Conservation (phyloP, 2,888 invertebrate genomes). For the Leptinotarsa juncta region DNA sequence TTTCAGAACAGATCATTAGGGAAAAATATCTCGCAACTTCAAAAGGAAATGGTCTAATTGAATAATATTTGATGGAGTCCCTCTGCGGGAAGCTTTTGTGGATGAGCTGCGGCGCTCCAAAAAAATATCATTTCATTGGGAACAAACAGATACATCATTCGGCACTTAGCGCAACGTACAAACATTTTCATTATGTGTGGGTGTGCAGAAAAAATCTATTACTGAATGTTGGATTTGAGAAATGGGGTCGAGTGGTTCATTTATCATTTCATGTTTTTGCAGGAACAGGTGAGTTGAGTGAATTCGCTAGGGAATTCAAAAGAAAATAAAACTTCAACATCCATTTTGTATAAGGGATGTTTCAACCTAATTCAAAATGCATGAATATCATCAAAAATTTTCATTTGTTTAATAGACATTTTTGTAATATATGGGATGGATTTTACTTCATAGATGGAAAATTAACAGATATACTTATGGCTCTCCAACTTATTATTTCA, state of each 20-base stretch:
- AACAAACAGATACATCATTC: slow-evolving; percentile 43
- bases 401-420: too few relatives aligned
- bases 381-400: too few relatives aligned
- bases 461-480: too few relatives aligned
- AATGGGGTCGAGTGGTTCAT: background rate
- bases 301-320: too few relatives aligned
- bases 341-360: too few relatives aligned
- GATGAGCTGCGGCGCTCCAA: slow-evolving; percentile 8
- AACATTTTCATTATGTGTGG: slow-evolving; percentile 29
- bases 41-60: slow-evolving; percentile 11
- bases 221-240: background rate
- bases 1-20: background rate
- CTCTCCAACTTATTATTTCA: too few relatives aligned
- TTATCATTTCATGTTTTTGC: background rate
- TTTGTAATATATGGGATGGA: too few relatives aligned
- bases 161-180: slow-evolving; percentile 51
- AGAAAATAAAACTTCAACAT: too few relatives aligned
- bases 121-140: slow-evolving; percentile 36
- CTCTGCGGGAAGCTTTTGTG: slow-evolving; percentile 6
- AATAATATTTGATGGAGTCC: slow-evolving; percentile 9
- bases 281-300: background rate
- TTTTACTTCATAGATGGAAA: too few relatives aligned
- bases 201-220: background rate
- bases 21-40: background rate
- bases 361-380: too few relatives aligned